Conservation (phyloP, 2,797 vertebrate genomes). For the Parambassis ranga region DNA sequence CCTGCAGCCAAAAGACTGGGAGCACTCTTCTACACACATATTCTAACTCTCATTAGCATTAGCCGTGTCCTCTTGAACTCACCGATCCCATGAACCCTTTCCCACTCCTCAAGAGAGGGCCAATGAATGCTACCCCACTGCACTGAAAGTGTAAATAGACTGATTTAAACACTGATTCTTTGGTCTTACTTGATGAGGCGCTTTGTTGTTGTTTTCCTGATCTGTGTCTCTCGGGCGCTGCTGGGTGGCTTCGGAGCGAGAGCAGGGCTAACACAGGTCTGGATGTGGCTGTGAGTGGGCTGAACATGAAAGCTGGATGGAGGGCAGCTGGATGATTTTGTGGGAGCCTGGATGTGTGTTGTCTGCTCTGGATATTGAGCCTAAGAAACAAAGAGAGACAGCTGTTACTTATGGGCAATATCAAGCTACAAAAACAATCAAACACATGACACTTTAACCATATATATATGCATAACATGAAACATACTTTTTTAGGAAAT, state of each 20-base stretch:
- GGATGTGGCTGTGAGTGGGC: conserved; percentile 69
- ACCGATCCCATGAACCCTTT: conserved; percentile 29
- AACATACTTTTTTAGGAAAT: not conserved
- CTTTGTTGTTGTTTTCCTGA: conserved; percentile 82
- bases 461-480: not conserved
- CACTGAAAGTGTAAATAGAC: conserved; percentile 7
- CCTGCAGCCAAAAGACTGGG: conserved; percentile 63
- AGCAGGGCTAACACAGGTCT: conserved; percentile 57
- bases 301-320: conserved; percentile 66
- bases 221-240: conserved; percentile 75
- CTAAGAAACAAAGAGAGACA: conserved; percentile 69
- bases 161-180: no score
- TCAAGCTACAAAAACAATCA: not conserved
- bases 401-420: not conserved
- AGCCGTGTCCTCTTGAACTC: conserved; percentile 61
- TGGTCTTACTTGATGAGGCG: conserved; percentile 87
- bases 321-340: conserved; percentile 64
- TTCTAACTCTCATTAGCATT: conserved; percentile 66
- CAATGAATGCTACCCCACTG: conserved; percentile 21
- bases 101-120: conserved; percentile 14
- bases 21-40: conserved; percentile 53
- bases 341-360: conserved; percentile 51
- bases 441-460: not conserved
- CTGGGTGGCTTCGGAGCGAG: conserved; percentile 78
- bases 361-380: conserved; percentile 79